Base-by-base conservation (phyloP, 2,888 invertebrate species). In the Cataglyphis rosenhaueri region DNA sequence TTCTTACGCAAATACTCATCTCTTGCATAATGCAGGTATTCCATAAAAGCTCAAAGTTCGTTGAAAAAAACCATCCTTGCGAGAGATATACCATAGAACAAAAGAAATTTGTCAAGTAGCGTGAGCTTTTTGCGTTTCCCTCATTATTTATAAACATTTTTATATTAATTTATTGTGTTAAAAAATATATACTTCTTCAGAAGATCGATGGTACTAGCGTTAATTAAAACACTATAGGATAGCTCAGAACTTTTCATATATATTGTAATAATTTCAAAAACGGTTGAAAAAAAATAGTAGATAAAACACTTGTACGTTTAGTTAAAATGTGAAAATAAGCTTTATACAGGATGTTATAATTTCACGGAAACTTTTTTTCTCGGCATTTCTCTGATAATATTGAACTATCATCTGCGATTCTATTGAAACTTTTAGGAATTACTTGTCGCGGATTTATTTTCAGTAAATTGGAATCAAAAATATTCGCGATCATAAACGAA, bases 31-130 rank as follows among this genome's bases (percentile, higher is more conserved):
- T 73, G 64, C 81, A 82, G 62, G 74, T 75, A 65, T 57, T 64
- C 74, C 55, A 75, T 87, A 87, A 87, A 87, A 87, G 78, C 81
- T 87, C 81, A 85, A 85, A 87, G 35, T 85, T 62, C 41, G 55
- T 38, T 48, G 65, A 86, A 18, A 84, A 84, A 73, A 66, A 52
- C 41, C 74, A 66, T 68, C 41, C 38, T 61, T 52, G 59, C 59
- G 52, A 25, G 76, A 70, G 38, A 76, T 66, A 66, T 83, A 44
- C 10, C 68, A 78, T 52, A 66, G 35, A 82, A 57, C 35, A 71
- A 57, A 57, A 29, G 15, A 12, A 10, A 35, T 21, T 18, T 25
- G 10, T 6, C 25, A 3, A 52, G 2, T 38, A 21, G 15, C 9
- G 35, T 57, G 59, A 55, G 38, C 29, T 48, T 29, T 73, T 61